Percentiles rank a stretch among this genome's conserved stretches.
phyloP scores from a whole-genome alignment of 2,113 vertebrate species.

The Paramormyrops kingsleyae region DNA sequence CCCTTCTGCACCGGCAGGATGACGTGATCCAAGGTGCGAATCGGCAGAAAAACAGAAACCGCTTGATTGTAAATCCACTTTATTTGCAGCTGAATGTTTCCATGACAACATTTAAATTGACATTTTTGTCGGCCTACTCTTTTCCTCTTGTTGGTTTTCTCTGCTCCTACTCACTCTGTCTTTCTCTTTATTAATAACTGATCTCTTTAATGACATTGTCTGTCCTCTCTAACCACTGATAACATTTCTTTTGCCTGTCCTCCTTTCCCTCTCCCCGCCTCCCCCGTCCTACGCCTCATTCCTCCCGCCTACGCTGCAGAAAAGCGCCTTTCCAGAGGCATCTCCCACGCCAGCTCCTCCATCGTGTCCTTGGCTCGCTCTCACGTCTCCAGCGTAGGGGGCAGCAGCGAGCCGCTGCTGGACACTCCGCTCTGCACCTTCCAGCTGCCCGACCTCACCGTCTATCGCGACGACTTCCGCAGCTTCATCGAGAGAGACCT shows the following conservation, averaged over 20 bases:
- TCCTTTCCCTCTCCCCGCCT: background rate
- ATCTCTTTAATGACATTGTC: background rate
- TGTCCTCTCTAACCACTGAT: background rate
- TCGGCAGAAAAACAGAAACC: too few relatives aligned
- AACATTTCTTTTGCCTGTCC: background rate
- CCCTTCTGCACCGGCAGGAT: constrained; percentile 82
- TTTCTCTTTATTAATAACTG: background rate
- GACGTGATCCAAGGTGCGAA: constrained; percentile 81
- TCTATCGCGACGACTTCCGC: constrained; percentile 88
- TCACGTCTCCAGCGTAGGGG: constrained; percentile 76
- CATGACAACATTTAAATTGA: background rate
- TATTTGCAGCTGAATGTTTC: background rate
- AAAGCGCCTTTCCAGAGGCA: constrained; percentile 85
- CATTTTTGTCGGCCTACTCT: background rate
- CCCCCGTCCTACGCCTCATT: background rate
- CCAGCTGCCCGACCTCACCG: constrained; percentile 91
- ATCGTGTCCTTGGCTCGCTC: constrained; percentile 89
- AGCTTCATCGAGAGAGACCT: constrained; percentile 91
- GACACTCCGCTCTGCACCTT: constrained; percentile 95
- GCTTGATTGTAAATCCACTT: background rate
- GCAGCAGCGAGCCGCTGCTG: constrained; percentile 70
- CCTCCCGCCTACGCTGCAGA: constrained; percentile 51
- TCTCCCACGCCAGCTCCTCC: constrained; percentile 90
- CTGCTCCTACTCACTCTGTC: background rate
- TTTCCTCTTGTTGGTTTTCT: too few relatives aligned